phyloP scores from a whole-genome alignment of 2,888 invertebrate genomes.

The Sphaerophoria rueppellii region DNA sequence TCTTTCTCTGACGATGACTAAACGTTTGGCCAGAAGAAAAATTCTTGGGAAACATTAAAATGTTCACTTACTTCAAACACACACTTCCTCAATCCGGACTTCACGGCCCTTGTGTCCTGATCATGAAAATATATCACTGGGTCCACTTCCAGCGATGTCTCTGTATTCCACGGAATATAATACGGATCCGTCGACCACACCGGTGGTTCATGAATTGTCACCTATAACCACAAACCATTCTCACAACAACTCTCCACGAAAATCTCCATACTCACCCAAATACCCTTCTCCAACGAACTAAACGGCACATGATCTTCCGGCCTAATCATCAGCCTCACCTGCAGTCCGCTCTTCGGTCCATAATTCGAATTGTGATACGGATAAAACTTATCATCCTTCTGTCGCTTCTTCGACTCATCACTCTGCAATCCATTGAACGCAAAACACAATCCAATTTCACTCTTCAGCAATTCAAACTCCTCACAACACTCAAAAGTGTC shows the following conservation, averaged over 20 bases:
- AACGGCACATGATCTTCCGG: conserved; percentile 77
- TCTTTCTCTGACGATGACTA: too few relatives aligned
- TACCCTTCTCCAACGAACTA: conserved; percentile 75
- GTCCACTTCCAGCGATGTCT: conserved; percentile 77
- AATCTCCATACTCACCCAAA: conserved; percentile 37
- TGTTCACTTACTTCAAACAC: conserved; percentile 77
- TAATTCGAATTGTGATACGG: conserved; percentile 78
- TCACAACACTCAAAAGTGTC: conserved; percentile 81
- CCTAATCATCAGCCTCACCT: conserved; percentile 76
- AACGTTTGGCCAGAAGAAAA: too few relatives aligned
- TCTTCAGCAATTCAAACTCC: conserved; percentile 81
- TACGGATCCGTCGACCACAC: conserved; percentile 78
- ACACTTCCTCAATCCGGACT: conserved; percentile 77
- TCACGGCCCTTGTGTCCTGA: conserved; percentile 77
- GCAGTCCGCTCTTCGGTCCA: conserved; percentile 77
- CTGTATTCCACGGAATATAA: conserved; percentile 77
- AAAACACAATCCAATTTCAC: conserved; percentile 83
- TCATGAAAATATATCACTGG: conserved; percentile 79
- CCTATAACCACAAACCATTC: conserved; percentile 49
- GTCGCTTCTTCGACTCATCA: conserved; percentile 75
- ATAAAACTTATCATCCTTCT: conserved; percentile 76
- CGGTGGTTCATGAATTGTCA: conserved; percentile 77
- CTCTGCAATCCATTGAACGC: conserved; percentile 82
- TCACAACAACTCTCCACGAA: not conserved
- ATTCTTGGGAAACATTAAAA: too few relatives aligned